Conservation (phyloP, 2,888 invertebrate genomes). For the Dorcus hopei region DNA sequence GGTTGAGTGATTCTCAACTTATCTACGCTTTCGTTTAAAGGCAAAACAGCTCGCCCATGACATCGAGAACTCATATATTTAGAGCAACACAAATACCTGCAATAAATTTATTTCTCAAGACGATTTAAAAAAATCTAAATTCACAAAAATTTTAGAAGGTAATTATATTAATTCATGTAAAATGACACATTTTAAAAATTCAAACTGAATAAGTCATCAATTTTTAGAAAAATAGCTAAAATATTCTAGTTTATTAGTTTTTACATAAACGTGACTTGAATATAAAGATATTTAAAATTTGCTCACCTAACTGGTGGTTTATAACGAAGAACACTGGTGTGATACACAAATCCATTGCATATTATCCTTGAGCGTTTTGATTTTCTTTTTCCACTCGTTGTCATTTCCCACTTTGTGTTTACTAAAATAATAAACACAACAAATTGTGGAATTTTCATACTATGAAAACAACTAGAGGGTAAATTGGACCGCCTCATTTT, state of each 20-base stretch:
- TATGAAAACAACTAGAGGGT: neutral
- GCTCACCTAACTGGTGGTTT: constrained; percentile 16
- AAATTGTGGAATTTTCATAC: neutral
- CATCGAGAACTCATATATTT: constrained; percentile 40
- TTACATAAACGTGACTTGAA: no score
- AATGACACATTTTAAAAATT: no score
- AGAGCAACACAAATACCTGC: constrained; percentile 41
- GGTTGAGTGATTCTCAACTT: constrained; percentile 36
- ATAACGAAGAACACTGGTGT: constrained; percentile 38
- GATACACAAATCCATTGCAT: constrained; percentile 40
- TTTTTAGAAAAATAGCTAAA: no score
- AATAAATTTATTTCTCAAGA: neutral
- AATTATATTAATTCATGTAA: neutral
- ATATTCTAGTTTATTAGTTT: no score
- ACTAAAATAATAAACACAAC: constrained; percentile 11
- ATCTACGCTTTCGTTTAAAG: constrained; percentile 31
- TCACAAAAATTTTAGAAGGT: neutral
- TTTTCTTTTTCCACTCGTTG: constrained; percentile 4
- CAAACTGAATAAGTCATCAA: no score
- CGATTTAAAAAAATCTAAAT: neutral
- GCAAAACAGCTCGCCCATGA: constrained; percentile 41
- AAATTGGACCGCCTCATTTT: neutral
- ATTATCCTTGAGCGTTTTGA: constrained; percentile 32
- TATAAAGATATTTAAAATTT: neutral
- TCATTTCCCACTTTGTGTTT: neutral